Percentiles rank a stretch among this genome's conserved stretches.
Evolutionary conservation across 2,888 invertebrate species (phyloP).

Genomic region (Pecten maximus): DNA sequence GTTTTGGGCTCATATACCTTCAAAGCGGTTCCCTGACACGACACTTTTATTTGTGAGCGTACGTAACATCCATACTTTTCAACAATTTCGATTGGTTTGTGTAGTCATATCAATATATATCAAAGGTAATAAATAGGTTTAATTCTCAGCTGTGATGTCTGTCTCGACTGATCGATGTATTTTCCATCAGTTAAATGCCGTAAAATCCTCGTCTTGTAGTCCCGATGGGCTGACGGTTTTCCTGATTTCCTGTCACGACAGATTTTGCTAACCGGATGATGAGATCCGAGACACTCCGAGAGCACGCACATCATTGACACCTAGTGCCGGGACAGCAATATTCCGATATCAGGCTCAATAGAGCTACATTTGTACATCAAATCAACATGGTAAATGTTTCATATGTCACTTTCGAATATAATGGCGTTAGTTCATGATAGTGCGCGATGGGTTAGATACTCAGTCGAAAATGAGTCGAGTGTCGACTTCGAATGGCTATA

Average conservation of each 20-base stretch:
- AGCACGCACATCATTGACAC: not conserved
- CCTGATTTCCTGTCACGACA: not conserved
- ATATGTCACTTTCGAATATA: not conserved
- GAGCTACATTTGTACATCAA: not conserved
- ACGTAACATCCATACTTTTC: not conserved
- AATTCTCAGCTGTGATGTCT: not conserved
- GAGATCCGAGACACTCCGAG: not conserved
- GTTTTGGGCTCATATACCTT: not conserved
- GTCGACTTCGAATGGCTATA: too few relatives aligned
- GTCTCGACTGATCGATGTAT: not conserved
- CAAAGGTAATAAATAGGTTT: not conserved
- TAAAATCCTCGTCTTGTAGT: not conserved
- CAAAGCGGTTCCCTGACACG: not conserved
- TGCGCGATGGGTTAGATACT: not conserved
- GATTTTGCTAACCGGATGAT: not conserved
- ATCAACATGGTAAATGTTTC: not conserved
- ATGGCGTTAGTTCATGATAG: not conserved
- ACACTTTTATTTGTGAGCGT: too few relatives aligned
- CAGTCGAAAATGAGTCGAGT: too few relatives aligned
- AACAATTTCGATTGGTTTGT: not conserved
- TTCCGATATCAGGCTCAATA: not conserved
- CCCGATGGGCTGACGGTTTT: not conserved
- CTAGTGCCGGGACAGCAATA: not conserved
- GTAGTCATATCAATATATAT: not conserved
- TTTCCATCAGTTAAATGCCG: not conserved